Percentiles rank a stretch among this genome's conserved stretches.
phyloP scores from a whole-genome alignment of 2,113 vertebrate species.

The Channa maculata region DNA sequence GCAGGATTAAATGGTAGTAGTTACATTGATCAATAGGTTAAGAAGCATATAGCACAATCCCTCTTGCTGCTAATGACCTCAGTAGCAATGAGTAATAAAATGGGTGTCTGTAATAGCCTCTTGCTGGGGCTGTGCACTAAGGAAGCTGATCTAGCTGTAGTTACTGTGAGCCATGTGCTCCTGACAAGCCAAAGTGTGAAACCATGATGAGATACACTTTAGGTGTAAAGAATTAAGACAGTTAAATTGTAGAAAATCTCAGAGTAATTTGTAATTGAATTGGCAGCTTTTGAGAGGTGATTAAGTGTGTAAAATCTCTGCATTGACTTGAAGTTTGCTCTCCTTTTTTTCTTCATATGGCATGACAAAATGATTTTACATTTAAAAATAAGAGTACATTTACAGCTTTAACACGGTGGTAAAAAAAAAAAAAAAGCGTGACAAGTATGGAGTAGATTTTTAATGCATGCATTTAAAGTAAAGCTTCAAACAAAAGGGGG shows the following conservation, averaged over 20 bases:
- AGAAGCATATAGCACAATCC: constrained; percentile 91
- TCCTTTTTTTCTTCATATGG: constrained; percentile 9
- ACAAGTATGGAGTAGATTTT: constrained; percentile 51
- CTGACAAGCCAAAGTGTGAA: constrained; percentile 59
- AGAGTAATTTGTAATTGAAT: constrained; percentile 46
- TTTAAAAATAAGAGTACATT: constrained; percentile 53
- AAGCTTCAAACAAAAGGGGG: constrained; percentile 21
- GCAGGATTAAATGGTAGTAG: constrained; percentile 99
- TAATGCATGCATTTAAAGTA: constrained; percentile 48
- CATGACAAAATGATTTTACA: constrained; percentile 57
- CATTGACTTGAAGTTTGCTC: constrained; percentile 30
- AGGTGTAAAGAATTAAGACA: constrained; percentile 57
- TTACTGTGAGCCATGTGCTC: constrained; percentile 62
- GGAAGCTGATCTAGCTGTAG: constrained; percentile 83
- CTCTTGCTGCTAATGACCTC: constrained; percentile 99
- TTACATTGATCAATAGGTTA: constrained; percentile 99
- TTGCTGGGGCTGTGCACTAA: constrained; percentile 84
- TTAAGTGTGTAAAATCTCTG: constrained; percentile 40
- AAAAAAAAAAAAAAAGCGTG: constrained; percentile 54
- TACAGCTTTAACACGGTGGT: constrained; percentile 42
- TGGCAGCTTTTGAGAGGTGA: constrained; percentile 44
- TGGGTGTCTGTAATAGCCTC: constrained; percentile 93
- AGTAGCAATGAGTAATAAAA: constrained; percentile 99
- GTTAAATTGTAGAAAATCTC: constrained; percentile 46
- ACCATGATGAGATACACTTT: constrained; percentile 52